Percentiles rank a stretch among this genome's conserved stretches.
Conservation (phyloP, 2,888 invertebrate species). For the Taphrorychus bicolor region DNA sequence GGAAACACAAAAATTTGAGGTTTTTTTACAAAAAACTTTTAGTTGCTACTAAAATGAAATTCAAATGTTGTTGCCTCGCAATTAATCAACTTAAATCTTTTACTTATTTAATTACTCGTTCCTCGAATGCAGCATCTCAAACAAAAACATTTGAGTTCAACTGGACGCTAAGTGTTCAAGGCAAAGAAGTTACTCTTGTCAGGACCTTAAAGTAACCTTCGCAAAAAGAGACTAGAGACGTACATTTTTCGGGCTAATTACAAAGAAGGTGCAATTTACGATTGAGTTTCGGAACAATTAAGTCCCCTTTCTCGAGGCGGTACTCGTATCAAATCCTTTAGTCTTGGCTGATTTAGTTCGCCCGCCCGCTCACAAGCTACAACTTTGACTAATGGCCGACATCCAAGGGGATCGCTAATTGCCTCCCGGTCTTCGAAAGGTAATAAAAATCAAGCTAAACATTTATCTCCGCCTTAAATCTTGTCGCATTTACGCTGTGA, state of each 20-base stretch:
- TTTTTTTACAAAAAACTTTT: no score
- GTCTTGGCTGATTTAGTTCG: conserved; percentile 29
- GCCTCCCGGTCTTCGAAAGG: conserved; percentile 37
- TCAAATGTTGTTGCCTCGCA: no score
- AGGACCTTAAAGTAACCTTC: no score
- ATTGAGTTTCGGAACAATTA: conserved; percentile 14
- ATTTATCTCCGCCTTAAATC: conserved; percentile 29
- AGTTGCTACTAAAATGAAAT: no score
- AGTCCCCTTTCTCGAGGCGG: conserved; percentile 13
- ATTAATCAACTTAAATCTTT: no score
- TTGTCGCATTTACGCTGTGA: conserved; percentile 31
- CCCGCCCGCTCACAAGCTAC: conserved; percentile 25
- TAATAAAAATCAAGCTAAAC: conserved; percentile 37
- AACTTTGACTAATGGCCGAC: conserved; percentile 35
- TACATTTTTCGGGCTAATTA: conserved; percentile 2
- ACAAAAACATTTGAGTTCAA: no score
- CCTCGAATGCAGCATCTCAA: no score
- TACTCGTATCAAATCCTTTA: conserved; percentile 28
- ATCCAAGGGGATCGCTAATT: conserved; percentile 35
- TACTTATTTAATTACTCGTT: no score
- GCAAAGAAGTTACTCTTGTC: no score
- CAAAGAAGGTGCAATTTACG: conserved; percentile 9
- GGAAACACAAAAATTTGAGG: no score
- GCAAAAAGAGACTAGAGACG: no score
- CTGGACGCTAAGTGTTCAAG: no score